Evolutionary conservation across 2,888 invertebrate genomes (phyloP), one percentile per base, ranked within the genome.

Genomic region (Clanis bilineata): DNA sequence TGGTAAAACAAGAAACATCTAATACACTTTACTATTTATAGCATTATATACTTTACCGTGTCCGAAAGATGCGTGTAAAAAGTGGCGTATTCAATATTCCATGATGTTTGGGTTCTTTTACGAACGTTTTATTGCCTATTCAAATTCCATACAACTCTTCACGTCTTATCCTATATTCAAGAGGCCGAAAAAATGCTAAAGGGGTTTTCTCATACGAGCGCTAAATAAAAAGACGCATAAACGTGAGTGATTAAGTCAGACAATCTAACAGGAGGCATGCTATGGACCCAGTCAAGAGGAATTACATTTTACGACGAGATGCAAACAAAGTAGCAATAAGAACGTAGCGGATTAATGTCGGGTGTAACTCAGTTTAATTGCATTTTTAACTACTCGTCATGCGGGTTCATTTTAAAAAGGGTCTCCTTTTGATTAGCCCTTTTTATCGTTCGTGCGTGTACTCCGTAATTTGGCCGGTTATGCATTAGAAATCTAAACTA

Each of bases 181-280:
- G 51, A 32, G 32, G 51, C 18, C 51, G 28, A 18, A 51, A 39
- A 51, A 32, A 51, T 51, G 51, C 32, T 51, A 51, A 51, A 51
- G 51, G 32, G 51, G 51, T 51, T 21, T 51, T 77, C 80, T 18
- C 51, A 51, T 28, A 32, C 28, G 32, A 51, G 51, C 28, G 51
- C 51, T 51, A 51, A 51, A 83, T 88, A 88, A 51, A 89, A 88
- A 85, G 73, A 73, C 79, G 75, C 83, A 88, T 89, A 88, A 89
- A 88, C 83, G 79, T 82, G 83, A 86, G 81, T 85, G 86, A 90
- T 88, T 85, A 86, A 87, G 82, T 85, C 75, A 82, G 83, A 82
- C 79, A 81, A 79, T 85, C 70, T 78, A 69, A 82, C 83, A 72
- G 86, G 85, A 74, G 85, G 82, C 66, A 62, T 66, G 70, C 70